Base-by-base conservation (phyloP, 2,797 vertebrate species). In the Gallinago solitaria region DNA sequence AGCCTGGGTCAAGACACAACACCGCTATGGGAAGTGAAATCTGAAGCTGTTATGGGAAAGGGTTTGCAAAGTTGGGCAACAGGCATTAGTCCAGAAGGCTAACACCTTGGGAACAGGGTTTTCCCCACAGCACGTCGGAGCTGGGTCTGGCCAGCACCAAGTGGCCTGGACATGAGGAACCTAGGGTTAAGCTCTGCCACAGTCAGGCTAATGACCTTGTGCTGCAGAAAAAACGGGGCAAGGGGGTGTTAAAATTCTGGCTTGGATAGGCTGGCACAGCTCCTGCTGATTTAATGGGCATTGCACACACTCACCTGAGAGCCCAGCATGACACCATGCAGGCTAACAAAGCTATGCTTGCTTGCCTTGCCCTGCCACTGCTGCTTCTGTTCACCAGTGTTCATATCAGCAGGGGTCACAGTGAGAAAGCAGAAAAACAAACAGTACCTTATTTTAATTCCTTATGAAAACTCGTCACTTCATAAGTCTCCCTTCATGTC, bases 301-400 rank as follows among this genome's bases (percentile, higher is more conserved):
- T 53, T 65, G 32, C 11, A 71, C 21, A 23, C 5, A 9, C 16
- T 75, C 11, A 23, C 8, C 17, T 60, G 32, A 73, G 33, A n/a
- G 15, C 12, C 17, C 61, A 17, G 6, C 16, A 14, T 50, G 47
- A 50, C 20, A 28, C 2, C 0, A 4, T 39, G 17, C 41, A 63
- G 28, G 9, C 12, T 87, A 65, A 53, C 0, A 0, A 68, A 33
- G 4, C 32, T 67, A 15, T 3, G 2, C 6, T 8, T 57, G 2
- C n/a, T 80, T 63, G 21, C 4, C 30, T 63, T 90, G 24, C 39
- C 27, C 51, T 78, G 24, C 9, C 18, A 48, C 16, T 65, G 21
- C 43, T 77, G 21, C 39, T 48, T 81, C 50, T 81, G 2, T 45
- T 75, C 20, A 21, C 56, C 69, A 30, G 32, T 53, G 30, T n/a